Percentiles rank a stretch among this genome's conserved stretches.
Evolutionary conservation across 2,113 vertebrate species (phyloP).

Genomic region (Pterocles gutturalis): DNA sequence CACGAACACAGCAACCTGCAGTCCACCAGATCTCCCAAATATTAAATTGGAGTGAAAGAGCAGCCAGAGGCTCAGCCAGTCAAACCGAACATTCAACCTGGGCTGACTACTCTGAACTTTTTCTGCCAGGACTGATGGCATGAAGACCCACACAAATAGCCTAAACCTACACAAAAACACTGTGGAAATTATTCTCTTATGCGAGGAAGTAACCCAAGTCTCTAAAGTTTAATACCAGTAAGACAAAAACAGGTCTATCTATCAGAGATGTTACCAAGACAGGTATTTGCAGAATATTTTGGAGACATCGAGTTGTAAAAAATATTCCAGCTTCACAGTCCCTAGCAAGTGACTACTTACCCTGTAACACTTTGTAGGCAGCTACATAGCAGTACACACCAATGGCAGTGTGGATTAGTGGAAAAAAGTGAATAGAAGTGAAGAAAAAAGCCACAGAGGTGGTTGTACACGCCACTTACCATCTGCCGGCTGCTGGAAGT

Average conservation of each 20-base stretch:
- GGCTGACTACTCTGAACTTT: neutral
- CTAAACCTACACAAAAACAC: neutral
- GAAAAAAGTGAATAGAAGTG: accelerated
- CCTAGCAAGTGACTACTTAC: neutral
- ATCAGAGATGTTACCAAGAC: accelerated
- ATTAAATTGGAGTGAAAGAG: neutral
- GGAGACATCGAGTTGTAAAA: accelerated
- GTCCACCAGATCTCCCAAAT: neutral
- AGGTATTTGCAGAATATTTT: neutral
- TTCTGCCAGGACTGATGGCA: neutral
- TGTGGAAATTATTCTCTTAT: accelerated
- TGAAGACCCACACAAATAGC: neutral
- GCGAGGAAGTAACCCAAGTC: accelerated
- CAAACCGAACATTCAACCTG: neutral
- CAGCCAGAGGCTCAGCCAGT: neutral
- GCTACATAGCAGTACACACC: accelerated
- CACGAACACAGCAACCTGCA: neutral
- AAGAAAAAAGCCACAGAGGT: accelerated
- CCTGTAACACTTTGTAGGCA: accelerated
- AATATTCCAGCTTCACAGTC: accelerated
- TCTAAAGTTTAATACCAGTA: accelerated
- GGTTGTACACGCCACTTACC: slow-evolving; percentile 79
- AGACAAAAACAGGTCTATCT: neutral
- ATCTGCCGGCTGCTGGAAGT: slow-evolving; percentile 97
- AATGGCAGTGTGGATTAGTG: accelerated